Evolutionary conservation across 1,140 invertebrate genomes (phyloP), one percentile per base, ranked within the genome.

Genomic region (Aethina tumida): DNA sequence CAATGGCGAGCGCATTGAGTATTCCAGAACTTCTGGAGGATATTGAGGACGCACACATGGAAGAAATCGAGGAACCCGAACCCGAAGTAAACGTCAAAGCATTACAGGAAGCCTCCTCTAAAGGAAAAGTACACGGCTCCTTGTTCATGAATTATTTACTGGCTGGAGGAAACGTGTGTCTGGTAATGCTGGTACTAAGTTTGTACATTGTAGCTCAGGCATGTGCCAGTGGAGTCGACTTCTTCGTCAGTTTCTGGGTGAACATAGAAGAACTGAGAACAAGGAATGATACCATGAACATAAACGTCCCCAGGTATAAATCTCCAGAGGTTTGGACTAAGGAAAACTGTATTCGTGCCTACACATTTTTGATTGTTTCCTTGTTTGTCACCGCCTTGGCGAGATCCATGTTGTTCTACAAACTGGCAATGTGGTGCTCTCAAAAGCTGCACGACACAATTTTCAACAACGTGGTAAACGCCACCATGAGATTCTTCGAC

Each of bases 401-500:
- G 0, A 60, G 70, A 38, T 71, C 71, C 0, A 46, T 71, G 12
- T 45, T 49, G 0, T 84, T 81, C 51, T 84, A 82, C 50, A 64
- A 66, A n/a, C 49, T 77, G 1, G 75, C 73, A 17, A 73, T 82
- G 60, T 56, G 62, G 5, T 67, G 76, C 21, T 81, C 79, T 2
- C 67, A 73, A 31, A 68, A 62, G 20, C 53, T 85, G 1, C 82
- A 85, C 54, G 72, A 80, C 45, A 59, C 53, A 15, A 77, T 81
- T 64, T 84, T 85, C 52, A 51, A 55, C n/a, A 62, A 64, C 18
- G 56, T 80, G 8, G 62, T 80, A 4, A 52, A 62, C 18, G 63
- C 67, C 0, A 58, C 77, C 0, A 87, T 91, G 79, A 56, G 71
- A 5, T 93, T 92, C 64, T 92, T 91, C 53, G 81, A 92, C 48